A percentile compares a stretch with the other conserved stretches of the same genome.
These are phyloP conservation scores for Listrodromus nycthemerus DNA, from an alignment of 2,888 invertebrate genomes.

Conservation along the genomic window DNA sequence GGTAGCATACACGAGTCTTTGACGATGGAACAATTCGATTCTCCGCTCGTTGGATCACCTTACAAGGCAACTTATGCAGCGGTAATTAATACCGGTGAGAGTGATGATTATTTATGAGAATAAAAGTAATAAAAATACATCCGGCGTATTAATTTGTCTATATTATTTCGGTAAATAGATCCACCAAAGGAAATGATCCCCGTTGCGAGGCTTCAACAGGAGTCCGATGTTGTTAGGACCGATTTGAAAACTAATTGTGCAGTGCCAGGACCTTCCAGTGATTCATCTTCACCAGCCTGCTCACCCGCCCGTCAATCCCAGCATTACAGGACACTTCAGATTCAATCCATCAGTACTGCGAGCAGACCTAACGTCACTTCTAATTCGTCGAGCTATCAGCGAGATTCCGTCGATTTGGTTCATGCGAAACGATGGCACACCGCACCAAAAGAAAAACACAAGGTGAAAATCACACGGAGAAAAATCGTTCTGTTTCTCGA, in stretches of 20 bases:
- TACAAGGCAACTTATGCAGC: constrained; percentile 86
- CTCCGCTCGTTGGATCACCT: constrained; percentile 86
- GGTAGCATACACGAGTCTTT: constrained; percentile 82
- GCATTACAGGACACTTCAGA: constrained; percentile 81
- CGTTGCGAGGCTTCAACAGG: constrained; percentile 71
- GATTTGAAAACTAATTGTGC: constrained; percentile 76
- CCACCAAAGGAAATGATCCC: constrained; percentile 69
- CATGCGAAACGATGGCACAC: constrained; percentile 87
- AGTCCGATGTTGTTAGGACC: constrained; percentile 71
- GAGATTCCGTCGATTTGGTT: constrained; percentile 83
- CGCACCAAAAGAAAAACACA: constrained; percentile 87
- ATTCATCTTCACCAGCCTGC: constrained; percentile 78
- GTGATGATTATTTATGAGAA: neutral
- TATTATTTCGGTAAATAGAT: constrained; percentile 56
- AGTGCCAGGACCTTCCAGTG: constrained; percentile 72
- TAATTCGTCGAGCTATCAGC: constrained; percentile 78
- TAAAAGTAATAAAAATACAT: constrained; percentile 54
- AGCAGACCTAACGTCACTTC: constrained; percentile 80
- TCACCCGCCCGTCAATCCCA: constrained; percentile 80
- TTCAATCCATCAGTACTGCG: constrained; percentile 75
- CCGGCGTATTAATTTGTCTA: neutral
- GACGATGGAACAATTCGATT: constrained; percentile 85
- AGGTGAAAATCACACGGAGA: constrained; percentile 85
- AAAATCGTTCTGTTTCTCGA: too few relatives aligned
- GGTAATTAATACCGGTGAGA: constrained; percentile 81